phyloP scores from a whole-genome alignment of 1,140 invertebrate species.

The Zaprionus camerounensis region DNA sequence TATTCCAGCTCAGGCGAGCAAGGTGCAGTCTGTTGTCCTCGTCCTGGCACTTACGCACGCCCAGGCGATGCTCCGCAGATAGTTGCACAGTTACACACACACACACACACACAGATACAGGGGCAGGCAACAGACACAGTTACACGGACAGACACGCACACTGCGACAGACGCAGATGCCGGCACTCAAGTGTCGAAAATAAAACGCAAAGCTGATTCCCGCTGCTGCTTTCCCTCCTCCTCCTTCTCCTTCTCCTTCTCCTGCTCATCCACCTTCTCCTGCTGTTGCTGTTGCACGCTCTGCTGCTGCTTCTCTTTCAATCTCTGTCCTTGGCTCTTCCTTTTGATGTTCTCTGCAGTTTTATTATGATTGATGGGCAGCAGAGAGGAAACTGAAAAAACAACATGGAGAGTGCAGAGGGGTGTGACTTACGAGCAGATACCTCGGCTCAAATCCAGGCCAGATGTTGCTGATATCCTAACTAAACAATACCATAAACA shows the following conservation, averaged over 20 bases:
- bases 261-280: neutral
- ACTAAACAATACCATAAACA: neutral
- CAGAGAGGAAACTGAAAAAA: slow-evolving; percentile 25
- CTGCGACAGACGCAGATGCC: slow-evolving; percentile 40
- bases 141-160: slow-evolving; percentile 23
- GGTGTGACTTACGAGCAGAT: neutral
- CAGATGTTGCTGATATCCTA: slow-evolving; percentile 2
- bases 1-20: slow-evolving; percentile 33
- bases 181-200: slow-evolving; percentile 68
- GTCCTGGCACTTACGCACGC: slow-evolving; percentile 36
- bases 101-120: slow-evolving; percentile 25
- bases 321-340: slow-evolving; percentile 29
- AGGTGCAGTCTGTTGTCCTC: slow-evolving; percentile 39
- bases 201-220: slow-evolving; percentile 63
- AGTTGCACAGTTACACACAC: slow-evolving; percentile 25
- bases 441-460: neutral
- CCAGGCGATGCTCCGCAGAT: slow-evolving; percentile 14
- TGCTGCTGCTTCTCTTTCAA: slow-evolving; percentile 12
- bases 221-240: slow-evolving; percentile 8
- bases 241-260: neutral
- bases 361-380: slow-evolving; percentile 73
- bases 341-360: slow-evolving; percentile 59
- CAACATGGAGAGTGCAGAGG: slow-evolving; percentile 12
- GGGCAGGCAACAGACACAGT: slow-evolving; percentile 13
- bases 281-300: neutral